These are phyloP conservation scores for Ceratotherium simum DNA, from an alignment of 2,113 vertebrate genomes.

Conservation along the genomic window DNA sequence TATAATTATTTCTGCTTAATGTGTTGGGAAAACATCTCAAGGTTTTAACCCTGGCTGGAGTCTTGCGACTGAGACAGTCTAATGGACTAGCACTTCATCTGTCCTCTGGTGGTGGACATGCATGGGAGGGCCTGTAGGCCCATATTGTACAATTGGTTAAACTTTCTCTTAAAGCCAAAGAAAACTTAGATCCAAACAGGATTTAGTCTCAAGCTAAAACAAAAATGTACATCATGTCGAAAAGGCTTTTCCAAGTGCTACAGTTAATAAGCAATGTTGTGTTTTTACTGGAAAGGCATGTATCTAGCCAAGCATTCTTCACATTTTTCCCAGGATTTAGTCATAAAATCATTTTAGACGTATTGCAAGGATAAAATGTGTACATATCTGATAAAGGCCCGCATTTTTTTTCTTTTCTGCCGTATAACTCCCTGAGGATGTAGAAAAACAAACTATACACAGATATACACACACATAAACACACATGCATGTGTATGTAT, in stretches of 20 bases:
- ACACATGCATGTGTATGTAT: neutral
- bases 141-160: constrained; percentile 69
- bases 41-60: constrained; percentile 78
- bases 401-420: constrained; percentile 70
- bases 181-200: constrained; percentile 81
- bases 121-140: constrained; percentile 6
- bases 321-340: constrained; percentile 90
- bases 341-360: constrained; percentile 85
- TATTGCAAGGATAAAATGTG: constrained; percentile 86
- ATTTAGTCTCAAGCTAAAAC: constrained; percentile 80
- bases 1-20: constrained; percentile 83
- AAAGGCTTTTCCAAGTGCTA: constrained; percentile 82
- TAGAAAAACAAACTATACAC: neutral
- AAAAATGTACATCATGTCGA: constrained; percentile 83
- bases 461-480: neutral
- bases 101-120: neutral
- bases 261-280: constrained; percentile 85
- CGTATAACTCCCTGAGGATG: constrained; percentile 69
- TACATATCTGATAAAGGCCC: constrained; percentile 85
- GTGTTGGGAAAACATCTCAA: constrained; percentile 81
- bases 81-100: constrained; percentile 60
- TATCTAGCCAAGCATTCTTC: constrained; percentile 87
- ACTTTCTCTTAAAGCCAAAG: constrained; percentile 81
- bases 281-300: constrained; percentile 89
- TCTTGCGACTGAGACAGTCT: constrained; percentile 29